These are phyloP conservation scores for Chelmon rostratus DNA, from an alignment of 2,797 vertebrate species.

Conservation along the genomic window DNA sequence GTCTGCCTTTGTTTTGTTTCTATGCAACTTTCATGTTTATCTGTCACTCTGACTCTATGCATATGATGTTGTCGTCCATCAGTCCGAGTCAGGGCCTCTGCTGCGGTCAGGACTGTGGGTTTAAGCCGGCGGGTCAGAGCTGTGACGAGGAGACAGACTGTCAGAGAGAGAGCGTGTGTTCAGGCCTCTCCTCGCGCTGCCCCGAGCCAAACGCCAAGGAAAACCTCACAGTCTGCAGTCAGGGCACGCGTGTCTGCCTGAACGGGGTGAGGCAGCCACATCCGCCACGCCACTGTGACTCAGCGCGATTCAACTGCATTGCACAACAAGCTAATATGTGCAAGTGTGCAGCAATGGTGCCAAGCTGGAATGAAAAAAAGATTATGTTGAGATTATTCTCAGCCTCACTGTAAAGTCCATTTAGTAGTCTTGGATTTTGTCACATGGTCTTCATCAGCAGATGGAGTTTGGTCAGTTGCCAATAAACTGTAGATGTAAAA, in stretches of 20 bases:
- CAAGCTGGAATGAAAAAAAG: slow-evolving; percentile 5
- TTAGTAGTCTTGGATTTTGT: background rate
- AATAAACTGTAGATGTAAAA: background rate
- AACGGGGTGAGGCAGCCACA: slow-evolving; percentile 83
- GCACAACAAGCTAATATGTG: background rate
- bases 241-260: slow-evolving; percentile 84
- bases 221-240: slow-evolving; percentile 85
- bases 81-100: slow-evolving; percentile 90
- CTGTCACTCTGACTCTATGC: background rate
- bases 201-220: slow-evolving; percentile 80
- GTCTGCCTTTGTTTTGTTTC: background rate
- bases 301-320: background rate
- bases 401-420: background rate
- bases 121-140: slow-evolving; percentile 65
- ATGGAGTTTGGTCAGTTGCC: too few relatives aligned
- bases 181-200: slow-evolving; percentile 80
- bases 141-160: slow-evolving; percentile 87
- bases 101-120: slow-evolving; percentile 80
- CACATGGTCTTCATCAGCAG: too few relatives aligned
- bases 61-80: slow-evolving; percentile 21
- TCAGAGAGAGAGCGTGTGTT: slow-evolving; percentile 77
- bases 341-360: background rate
- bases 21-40: background rate
- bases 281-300: slow-evolving; percentile 12
- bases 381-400: too few relatives aligned